Percentiles rank a stretch among this genome's conserved stretches.
Evolutionary conservation across 2,113 vertebrate species (phyloP).

Genomic region (Forbesichthys agassizii): DNA sequence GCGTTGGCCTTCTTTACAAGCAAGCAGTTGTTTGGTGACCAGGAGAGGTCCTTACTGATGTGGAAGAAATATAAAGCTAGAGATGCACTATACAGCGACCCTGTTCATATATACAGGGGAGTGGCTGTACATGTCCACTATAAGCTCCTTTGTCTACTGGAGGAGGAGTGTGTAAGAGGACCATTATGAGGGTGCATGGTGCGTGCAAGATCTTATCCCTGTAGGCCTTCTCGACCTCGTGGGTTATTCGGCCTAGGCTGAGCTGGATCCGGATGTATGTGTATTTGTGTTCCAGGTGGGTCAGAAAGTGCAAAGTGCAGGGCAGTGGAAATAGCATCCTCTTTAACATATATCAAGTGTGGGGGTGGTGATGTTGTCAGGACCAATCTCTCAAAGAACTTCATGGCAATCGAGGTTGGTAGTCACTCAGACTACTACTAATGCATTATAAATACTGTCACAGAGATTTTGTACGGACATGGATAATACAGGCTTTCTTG

Average conservation of each 20-base stretch:
- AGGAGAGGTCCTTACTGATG: not conserved
- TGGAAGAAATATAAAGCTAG: not conserved
- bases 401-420: not conserved
- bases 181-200: not conserved
- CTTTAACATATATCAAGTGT: not conserved
- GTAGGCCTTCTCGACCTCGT: not conserved
- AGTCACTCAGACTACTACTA: not conserved
- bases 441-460: too few relatives aligned
- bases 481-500: too few relatives aligned
- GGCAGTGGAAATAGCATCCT: constrained; percentile 2
- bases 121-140: not conserved
- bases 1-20: not conserved
- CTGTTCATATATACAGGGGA: not conserved
- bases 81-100: not conserved
- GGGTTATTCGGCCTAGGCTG: not conserved
- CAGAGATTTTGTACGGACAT: not conserved
- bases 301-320: not conserved
- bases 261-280: not conserved
- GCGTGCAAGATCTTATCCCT: not conserved
- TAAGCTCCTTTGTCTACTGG: too few relatives aligned
- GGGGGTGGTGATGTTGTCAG: not conserved
- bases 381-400: constrained; percentile 3
- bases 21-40: constrained; percentile 1
- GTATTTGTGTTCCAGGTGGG: constrained; percentile 2
- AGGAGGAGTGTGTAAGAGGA: too few relatives aligned